Evolutionary conservation across 2,113 vertebrate genomes (phyloP).

Genomic region (Grammomys dolichurus): DNA sequence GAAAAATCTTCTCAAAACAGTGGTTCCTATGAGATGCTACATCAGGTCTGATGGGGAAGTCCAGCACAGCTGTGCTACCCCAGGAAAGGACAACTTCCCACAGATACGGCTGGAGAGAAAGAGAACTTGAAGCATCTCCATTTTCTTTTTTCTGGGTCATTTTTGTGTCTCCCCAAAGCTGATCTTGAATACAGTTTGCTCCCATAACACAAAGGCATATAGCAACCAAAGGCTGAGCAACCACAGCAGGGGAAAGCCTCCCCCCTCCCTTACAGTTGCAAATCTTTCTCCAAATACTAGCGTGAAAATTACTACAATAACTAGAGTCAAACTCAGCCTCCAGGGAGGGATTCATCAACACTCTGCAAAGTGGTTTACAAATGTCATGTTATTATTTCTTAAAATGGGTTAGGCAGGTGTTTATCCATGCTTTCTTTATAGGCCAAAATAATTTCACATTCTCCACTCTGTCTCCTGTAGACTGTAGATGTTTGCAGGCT

Average conservation of each 20-base stretch:
- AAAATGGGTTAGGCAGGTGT: conserved; percentile 74
- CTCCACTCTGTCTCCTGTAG: conserved; percentile 17
- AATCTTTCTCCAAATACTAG: conserved; percentile 49
- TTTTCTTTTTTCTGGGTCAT: conserved; percentile 32
- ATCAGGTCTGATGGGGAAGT: conserved; percentile 67
- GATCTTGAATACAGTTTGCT: conserved; percentile 16
- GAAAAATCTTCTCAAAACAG: conserved; percentile 61
- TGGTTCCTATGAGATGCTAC: conserved; percentile 30
- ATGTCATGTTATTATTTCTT: conserved; percentile 77
- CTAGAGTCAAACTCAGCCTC: conserved; percentile 67
- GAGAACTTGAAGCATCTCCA: conserved; percentile 42
- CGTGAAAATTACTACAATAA: conserved; percentile 68
- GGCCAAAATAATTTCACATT: conserved; percentile 62
- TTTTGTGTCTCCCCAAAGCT: conserved; percentile 49
- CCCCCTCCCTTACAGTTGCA: not conserved
- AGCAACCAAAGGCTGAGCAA: not conserved
- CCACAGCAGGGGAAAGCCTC: not conserved
- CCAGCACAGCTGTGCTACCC: conserved; percentile 65
- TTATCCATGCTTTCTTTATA: conserved; percentile 67
- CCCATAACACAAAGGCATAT: not conserved
- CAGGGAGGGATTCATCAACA: conserved; percentile 63
- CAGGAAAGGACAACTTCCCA: conserved; percentile 73
- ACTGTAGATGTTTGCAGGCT: conserved; percentile 57
- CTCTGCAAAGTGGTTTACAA: conserved; percentile 73
- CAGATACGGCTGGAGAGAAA: conserved; percentile 73